phyloP scores from a whole-genome alignment of 2,797 vertebrate genomes.

The Sebastes jordani region DNA sequence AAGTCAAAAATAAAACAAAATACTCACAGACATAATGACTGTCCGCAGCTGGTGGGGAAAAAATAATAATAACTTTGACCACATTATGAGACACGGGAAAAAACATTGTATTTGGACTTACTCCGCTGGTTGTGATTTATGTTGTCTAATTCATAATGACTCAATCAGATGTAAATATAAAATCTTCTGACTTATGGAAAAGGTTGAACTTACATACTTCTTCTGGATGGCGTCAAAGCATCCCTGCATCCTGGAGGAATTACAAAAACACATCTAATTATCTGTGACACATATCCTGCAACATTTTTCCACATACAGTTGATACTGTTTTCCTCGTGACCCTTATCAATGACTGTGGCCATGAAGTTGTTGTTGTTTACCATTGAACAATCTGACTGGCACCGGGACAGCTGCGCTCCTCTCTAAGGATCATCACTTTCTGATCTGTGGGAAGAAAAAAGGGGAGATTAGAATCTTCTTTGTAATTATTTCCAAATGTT shows the following conservation, averaged over 20 bases:
- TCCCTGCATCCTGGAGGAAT: slow-evolving; percentile 90
- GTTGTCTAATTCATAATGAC: background rate
- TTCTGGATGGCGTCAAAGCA: slow-evolving; percentile 96
- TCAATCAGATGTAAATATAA: background rate
- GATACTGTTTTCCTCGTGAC: background rate
- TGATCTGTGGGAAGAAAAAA: slow-evolving; percentile 84
- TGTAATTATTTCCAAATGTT: background rate
- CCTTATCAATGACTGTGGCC: background rate
- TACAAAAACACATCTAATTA: slow-evolving; percentile 13
- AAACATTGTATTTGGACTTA: slow-evolving; percentile 22
- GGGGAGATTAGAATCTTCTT: background rate
- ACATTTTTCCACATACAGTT: background rate
- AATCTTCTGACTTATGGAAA: background rate
- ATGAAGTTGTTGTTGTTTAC: slow-evolving; percentile 68
- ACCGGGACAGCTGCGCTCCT: slow-evolving; percentile 89
- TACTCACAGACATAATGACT: slow-evolving; percentile 93
- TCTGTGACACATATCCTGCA: background rate
- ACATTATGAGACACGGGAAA: background rate
- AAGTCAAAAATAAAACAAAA: background rate
- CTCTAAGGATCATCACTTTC: slow-evolving; percentile 92
- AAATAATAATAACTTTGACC: background rate
- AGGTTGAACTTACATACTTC: slow-evolving; percentile 89
- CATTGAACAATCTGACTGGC: slow-evolving; percentile 91
- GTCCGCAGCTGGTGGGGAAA: slow-evolving; percentile 85
- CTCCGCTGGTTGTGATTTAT: background rate